Percentiles rank a stretch among this genome's conserved stretches.
Conservation (phyloP, 2,113 vertebrate genomes). For the Pelecanus crispus region DNA sequence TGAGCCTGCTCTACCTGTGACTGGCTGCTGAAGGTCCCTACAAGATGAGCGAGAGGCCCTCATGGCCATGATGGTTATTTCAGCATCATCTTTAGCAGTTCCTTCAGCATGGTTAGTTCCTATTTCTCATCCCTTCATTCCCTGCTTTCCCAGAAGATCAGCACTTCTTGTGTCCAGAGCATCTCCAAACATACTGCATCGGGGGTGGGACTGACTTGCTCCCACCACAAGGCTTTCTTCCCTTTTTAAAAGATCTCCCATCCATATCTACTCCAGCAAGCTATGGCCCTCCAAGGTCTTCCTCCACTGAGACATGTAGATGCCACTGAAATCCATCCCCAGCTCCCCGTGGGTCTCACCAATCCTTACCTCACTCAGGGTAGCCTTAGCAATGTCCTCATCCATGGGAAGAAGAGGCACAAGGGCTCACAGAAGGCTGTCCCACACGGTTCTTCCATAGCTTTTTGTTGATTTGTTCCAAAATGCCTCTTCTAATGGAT, state of each 20-base stretch:
- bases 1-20: not conserved
- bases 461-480: not conserved
- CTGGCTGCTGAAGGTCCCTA: not conserved
- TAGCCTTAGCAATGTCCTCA: not conserved
- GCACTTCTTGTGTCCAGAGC: not conserved
- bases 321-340: not conserved
- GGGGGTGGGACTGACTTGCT: not conserved
- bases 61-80: not conserved
- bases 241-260: not conserved
- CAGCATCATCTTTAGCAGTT: not conserved
- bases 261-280: not conserved
- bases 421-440: not conserved
- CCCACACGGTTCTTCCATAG: not conserved
- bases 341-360: not conserved
- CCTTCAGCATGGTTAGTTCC: not conserved
- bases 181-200: not conserved
- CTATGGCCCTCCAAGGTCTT: not conserved
- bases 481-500: not conserved
- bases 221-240: not conserved
- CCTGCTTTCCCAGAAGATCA: not conserved
- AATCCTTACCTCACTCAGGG: not conserved
- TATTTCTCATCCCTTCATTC: not conserved
- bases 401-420: not conserved
- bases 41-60: not conserved
- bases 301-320: not conserved